Evolutionary conservation across 2,888 invertebrate species (phyloP), one percentile per base, ranked within the genome.

Genomic region (Barypeithes pellucidus): DNA sequence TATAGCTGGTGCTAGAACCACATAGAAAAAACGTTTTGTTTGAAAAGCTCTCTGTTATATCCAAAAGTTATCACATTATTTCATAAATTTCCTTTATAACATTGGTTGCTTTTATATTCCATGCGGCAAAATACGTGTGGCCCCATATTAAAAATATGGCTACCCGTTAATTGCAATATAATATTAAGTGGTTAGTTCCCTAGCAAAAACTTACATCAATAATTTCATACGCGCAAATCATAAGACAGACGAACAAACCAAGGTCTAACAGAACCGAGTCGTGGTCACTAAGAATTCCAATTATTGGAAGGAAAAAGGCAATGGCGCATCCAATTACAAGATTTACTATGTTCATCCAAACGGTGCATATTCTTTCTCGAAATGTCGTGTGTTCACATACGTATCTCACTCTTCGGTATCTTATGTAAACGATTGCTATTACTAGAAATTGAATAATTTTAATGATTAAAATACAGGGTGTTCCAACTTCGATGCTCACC

Each of bases 151-250:
- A n/a, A n/a, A n/a, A n/a, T n/a, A n/a, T n/a, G n/a, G n/a, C n/a
- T n/a, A n/a, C n/a, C n/a, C n/a, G n/a, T n/a, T n/a, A n/a, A n/a
- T n/a, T n/a, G n/a, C n/a, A n/a, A n/a, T n/a, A n/a, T n/a, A n/a
- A n/a, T n/a, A n/a, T n/a, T n/a, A n/a, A n/a, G n/a, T n/a, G n/a
- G n/a, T n/a, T n/a, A n/a, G n/a, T n/a, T n/a, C n/a, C n/a, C n/a
- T n/a, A n/a, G n/a, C 8, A 29, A 29, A 29, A 29, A 47, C 47
- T 47, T 20, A 47, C 47, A 47, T 47, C 47, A 3, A 47, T 11
- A 20, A 47, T 20, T 20, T 47, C 20, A 47, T 47, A 20, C 0
- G 11, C 2, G 8, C 20, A 22, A 18, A 47, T 8, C 1, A 47
- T 20, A 47, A 5, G 8, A 18, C 16, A 47, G 1, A 47, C 18